Evolutionary conservation across 2,888 invertebrate species (phyloP), one percentile per base, ranked within the genome.

Genomic region (Nematopogon swammerdamellus): DNA sequence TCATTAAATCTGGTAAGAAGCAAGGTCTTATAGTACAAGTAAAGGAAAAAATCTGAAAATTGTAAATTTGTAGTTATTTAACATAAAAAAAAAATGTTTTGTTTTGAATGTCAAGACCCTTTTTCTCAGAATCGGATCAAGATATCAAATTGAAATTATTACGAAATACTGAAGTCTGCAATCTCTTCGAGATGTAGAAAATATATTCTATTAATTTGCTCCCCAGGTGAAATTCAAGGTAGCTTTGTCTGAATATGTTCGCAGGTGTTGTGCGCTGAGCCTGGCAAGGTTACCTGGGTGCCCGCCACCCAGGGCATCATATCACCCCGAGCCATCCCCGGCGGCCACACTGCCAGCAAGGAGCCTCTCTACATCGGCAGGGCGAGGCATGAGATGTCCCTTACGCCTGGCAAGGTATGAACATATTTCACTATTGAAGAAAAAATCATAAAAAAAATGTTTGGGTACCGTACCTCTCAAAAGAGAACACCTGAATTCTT

Each of bases 351-450:
- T 2, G 66, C 67, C 20, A 65, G 58, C 17, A 79, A 69, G 0
- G 82, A 82, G 55, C 72, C 77, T 2, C 64, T 84, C 14, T 84
- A 82, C 59, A 71, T 85, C 8, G 83, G 79, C 18, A 63, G 84
- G 52, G 81, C 74, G 1, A 63, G 61, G 18, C 80, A 83, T 56
- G 66, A 70, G 53, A 72, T 72, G 8, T 82, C 81, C 17, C 55
- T 81, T 44, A 75, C 84, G 11, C 83, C 84, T n/a, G 85, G 85
- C 51, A 84, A 84, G 67, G 75, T 84, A 56, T n/a, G n/a, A n/a
- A n/a, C n/a, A n/a, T n/a, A n/a, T n/a, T n/a, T n/a, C n/a, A n/a
- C n/a, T n/a, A n/a, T n/a, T n/a, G n/a, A n/a, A n/a, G n/a, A n/a
- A n/a, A n/a, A n/a, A n/a, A n/a, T n/a, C n/a, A n/a, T n/a, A n/a